Base-by-base conservation (phyloP, 53 echinoderm and acorn worm species). In the Luidia sarsii region DNA sequence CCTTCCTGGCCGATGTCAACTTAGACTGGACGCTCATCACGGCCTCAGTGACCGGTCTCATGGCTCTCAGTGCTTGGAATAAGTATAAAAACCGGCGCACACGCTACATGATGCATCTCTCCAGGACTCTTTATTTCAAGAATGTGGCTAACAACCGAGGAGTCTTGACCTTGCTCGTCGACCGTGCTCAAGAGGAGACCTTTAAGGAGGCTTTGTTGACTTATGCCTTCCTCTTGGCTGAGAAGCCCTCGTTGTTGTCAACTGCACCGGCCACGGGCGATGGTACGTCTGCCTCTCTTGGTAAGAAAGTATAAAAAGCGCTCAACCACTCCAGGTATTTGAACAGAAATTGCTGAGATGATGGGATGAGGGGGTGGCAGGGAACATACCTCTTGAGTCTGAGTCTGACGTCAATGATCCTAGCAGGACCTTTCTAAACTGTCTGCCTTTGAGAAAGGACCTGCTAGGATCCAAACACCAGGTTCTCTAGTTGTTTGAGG, bases 121-220 rank as follows among this genome's bases (percentile, higher is more conserved):
- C 94, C 11, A 79, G 84, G 64, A 99, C 94, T 20, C 79, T 99
- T 75, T 99, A 91, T 54, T 99, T 75, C 68, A 94, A 99, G 89
- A 99, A 99, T 62, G 86, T 99, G 16, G 99, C 99, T 48, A 99
- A 99, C 55, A 99, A 99, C 35, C 79, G 94, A 35, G 99, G 99
- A 13, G 64, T 99, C 18, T 59, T 99, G 73, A 94, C 91, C 2
- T 71, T 99, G 18, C 82, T 99, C 15, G 99, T 99, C 10, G 99
- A 99, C 43, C 74, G 99, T 22, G 94, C 99, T 0, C 94, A 99
- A 68, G 99, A 99, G 82, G 99, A 99, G 60, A 83, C 83, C 10
- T 91, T 99, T 51, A 99, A 99, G 59, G 99, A 99, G 64, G 91
- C 87, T 3, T 70, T 99, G 33, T 56, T 99, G 20, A 85, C 91